A percentile compares a stretch with the other conserved stretches of the same genome.
Evolutionary conservation across 1,140 invertebrate species (phyloP).

Genomic region (Riptortus pedestris): DNA sequence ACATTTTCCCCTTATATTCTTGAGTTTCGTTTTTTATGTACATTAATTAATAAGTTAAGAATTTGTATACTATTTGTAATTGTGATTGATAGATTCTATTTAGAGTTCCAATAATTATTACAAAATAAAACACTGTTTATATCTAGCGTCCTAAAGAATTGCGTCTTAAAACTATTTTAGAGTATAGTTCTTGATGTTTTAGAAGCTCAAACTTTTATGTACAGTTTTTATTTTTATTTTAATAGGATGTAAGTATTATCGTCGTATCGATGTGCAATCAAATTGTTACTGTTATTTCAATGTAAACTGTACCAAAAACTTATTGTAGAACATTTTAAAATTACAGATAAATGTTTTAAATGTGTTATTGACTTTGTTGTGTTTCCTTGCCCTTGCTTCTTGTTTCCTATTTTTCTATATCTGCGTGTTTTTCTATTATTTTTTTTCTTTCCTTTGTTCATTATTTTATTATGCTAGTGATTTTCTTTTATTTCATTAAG

Average conservation of each 20-base stretch:
- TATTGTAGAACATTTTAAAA: conserved; percentile 13
- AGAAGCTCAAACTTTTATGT: neutral
- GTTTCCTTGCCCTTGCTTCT: conserved; percentile 19
- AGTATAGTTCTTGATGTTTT: neutral
- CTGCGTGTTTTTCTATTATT: neutral
- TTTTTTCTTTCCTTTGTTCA: neutral
- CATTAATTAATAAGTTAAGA: no score
- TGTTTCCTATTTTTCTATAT: neutral
- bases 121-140: neutral
- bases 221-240: conserved; percentile 5
- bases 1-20: no score
- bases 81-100: conserved; percentile 6
- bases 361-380: conserved; percentile 27
- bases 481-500: neutral
- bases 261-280: conserved; percentile 22
- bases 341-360: conserved; percentile 25
- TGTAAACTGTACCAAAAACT: conserved; percentile 7
- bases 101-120: neutral
- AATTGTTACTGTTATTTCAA: conserved; percentile 22
- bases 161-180: no score
- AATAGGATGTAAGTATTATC: conserved; percentile 17
- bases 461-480: neutral
- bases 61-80: conserved; percentile 6
- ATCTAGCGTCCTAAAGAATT: no score
- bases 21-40: neutral